These are phyloP conservation scores for Chironomus tepperi DNA, from an alignment of 1,140 invertebrate genomes.

Conservation along the genomic window DNA sequence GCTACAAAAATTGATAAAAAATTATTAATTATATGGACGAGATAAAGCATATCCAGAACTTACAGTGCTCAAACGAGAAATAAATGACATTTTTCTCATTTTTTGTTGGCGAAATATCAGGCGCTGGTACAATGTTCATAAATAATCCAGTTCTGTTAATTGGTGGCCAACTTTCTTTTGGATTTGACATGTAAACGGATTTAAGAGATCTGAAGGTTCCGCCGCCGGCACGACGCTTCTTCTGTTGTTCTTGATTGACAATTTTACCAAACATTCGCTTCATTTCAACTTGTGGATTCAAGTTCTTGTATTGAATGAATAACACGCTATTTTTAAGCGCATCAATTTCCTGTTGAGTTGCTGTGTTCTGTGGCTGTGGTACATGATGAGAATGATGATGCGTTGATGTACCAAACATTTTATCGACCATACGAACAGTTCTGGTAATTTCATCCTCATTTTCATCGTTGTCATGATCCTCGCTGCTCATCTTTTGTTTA, in stretches of 20 bases:
- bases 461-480: neutral
- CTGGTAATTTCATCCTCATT: conserved; percentile 60
- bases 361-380: conserved; percentile 10
- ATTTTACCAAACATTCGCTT: conserved; percentile 77
- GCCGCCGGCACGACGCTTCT: conserved; percentile 46
- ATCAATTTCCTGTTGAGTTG: conserved; percentile 26
- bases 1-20: conserved; percentile 27
- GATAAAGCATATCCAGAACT: too few relatives aligned
- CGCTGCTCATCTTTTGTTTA: neutral
- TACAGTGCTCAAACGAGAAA: conserved; percentile 72
- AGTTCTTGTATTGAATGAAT: conserved; percentile 57
- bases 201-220: conserved; percentile 46
- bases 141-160: conserved; percentile 59
- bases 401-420: conserved; percentile 50
- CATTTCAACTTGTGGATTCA: conserved; percentile 78
- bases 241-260: conserved; percentile 60
- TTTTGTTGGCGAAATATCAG: conserved; percentile 30
- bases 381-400: conserved; percentile 33
- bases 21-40: too few relatives aligned
- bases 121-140: conserved; percentile 55
- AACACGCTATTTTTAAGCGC: conserved; percentile 45
- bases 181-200: conserved; percentile 55
- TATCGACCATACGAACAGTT: conserved; percentile 62
- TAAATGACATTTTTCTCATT: conserved; percentile 41
- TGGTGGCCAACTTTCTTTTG: conserved; percentile 58